A percentile compares a stretch with the other conserved stretches of the same genome.
These are phyloP conservation scores for Tholera decimalis DNA, from an alignment of 2,888 invertebrate species.

Conservation along the genomic window DNA sequence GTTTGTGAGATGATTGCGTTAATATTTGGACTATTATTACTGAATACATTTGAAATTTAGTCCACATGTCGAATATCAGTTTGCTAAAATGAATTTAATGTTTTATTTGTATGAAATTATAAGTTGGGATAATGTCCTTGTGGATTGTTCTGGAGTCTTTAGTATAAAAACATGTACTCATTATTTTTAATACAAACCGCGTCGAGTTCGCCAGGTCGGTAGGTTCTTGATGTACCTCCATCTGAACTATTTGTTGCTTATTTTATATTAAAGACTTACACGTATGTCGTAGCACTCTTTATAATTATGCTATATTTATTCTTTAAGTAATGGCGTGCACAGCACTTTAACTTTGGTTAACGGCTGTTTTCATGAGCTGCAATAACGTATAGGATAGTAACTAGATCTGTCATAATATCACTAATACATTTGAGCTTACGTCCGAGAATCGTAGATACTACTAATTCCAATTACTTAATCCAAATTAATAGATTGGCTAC, in stretches of 20 bases:
- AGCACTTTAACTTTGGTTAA: background rate
- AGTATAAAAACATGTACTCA: background rate
- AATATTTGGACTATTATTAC: constrained; percentile 1
- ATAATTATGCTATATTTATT: background rate
- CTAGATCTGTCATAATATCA: background rate
- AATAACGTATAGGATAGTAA: background rate
- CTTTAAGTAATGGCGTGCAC: background rate
- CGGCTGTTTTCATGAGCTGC: background rate
- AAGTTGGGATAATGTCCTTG: background rate
- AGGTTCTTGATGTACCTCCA: background rate
- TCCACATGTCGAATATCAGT: constrained; percentile 3
- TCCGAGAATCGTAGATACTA: background rate
- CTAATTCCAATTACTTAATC: constrained; percentile 6
- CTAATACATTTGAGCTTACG: background rate
- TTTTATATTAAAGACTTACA: background rate
- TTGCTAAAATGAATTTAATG: background rate
- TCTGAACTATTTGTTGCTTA: background rate
- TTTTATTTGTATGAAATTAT: constrained; percentile 12
- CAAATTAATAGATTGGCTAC: constrained; percentile 2
- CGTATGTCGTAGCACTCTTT: background rate
- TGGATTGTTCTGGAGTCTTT: background rate
- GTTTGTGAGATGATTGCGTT: constrained; percentile 6
- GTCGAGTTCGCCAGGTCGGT: background rate
- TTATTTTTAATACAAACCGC: background rate
- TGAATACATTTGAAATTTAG: constrained; percentile 10